Base-by-base conservation (phyloP, 2,888 invertebrate species). In the Drosophila borborema region DNA sequence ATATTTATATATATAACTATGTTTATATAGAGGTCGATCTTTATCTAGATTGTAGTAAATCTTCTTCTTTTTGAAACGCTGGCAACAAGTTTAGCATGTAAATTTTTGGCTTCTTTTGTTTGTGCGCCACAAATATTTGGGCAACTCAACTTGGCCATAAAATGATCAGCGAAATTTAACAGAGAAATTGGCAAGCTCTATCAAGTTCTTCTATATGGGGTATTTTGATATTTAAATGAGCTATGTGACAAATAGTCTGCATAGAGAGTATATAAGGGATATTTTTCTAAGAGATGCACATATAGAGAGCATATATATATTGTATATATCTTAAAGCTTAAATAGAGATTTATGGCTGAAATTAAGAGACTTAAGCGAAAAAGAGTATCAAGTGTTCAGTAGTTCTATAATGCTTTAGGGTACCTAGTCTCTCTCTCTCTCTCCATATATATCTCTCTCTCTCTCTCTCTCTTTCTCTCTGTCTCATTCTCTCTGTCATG, bases 101-200 rank as follows among this genome's bases (percentile, higher is more conserved):
- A 80, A 78, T 80, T 67, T 66, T 9, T 28, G n/a, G 4, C n/a
- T 31, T 31, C 10, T 10, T 49, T 10, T 49, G 8, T 28, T 31
- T 49, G 49, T 18, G 53, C 7, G 12, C 65, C 61, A 56, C 56
- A 64, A 58, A 68, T 62, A 76, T 76, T 74, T 75, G 55, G 75
- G 58, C 53, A 58, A 54, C 43, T 45, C 36, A 48, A 31, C 41
- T 45, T 53, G n/a, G 38, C 16, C 36, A 34, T 40, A 58, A 74
- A 69, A 62, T 74, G 64, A 77, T 75, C 61, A 67, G 77, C 71
- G 7, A 55, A 66, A 63, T 55, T 41, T 62, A 49, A 46, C 58
- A 51, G 7, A 12, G 51, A 51, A 51, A 51, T 34, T 34, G 34
- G 23, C 34, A 31, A 43, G 96, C 94, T 14, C 3, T n/a, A 3